Conservation (phyloP, 2,113 vertebrate species). For the Megaleporinus macrocephalus region DNA sequence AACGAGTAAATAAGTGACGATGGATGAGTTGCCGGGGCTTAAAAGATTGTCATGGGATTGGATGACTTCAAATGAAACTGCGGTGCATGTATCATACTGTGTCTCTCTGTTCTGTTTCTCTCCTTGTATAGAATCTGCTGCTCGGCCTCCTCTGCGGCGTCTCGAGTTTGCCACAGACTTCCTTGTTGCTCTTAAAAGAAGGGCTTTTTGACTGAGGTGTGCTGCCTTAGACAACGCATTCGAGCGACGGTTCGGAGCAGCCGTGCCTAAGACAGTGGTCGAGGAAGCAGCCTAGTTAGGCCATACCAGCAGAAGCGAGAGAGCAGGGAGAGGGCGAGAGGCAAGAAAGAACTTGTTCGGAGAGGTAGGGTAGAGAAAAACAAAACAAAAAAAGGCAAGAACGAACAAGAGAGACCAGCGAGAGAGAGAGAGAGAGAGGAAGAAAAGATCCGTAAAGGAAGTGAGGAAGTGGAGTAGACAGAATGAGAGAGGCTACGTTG, state of each 20-base stretch:
- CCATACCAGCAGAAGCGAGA: not conserved
- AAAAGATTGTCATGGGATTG: too few relatives aligned
- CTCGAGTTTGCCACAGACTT: constrained; percentile 18
- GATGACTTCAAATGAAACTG: not conserved
- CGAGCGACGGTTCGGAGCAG: too few relatives aligned
- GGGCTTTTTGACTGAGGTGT: not conserved
- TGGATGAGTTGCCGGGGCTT: too few relatives aligned
- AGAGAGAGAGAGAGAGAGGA: constrained; percentile 29
- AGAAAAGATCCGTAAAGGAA: constrained; percentile 70
- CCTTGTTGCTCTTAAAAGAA: not conserved
- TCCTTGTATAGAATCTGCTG: not conserved
- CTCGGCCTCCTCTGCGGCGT: constrained; percentile 7
- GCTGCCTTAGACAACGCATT: not conserved
- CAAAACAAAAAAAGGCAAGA: constrained; percentile 62
- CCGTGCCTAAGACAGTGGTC: not conserved
- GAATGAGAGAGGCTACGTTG: constrained; percentile 31
- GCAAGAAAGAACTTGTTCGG: constrained; percentile 61
- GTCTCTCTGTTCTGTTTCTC: not conserved
- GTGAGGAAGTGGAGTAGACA: constrained; percentile 75
- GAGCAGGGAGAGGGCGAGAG: constrained; percentile 41
- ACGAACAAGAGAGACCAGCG: not conserved
- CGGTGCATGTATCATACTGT: not conserved
- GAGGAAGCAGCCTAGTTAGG: not conserved
- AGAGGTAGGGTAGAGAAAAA: constrained; percentile 37
- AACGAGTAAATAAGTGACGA: too few relatives aligned